phyloP scores from a whole-genome alignment of 2,888 invertebrate species.

The Hermaeophaga mercurialis region DNA sequence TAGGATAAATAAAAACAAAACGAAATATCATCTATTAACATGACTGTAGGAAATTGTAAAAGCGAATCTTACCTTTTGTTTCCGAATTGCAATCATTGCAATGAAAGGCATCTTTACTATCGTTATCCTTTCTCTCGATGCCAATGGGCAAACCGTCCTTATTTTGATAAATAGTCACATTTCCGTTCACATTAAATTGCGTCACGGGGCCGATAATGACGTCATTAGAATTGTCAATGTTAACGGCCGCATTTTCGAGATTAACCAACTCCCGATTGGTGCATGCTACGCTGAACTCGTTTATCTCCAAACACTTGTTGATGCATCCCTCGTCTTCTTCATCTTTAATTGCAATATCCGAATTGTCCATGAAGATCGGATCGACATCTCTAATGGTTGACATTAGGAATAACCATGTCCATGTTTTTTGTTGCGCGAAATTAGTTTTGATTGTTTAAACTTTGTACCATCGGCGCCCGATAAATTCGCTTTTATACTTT shows the following conservation, averaged over 20 bases:
- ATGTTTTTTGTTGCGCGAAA: not conserved
- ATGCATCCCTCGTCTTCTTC: slow-evolving; percentile 6
- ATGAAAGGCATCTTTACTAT: not conserved
- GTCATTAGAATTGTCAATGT: slow-evolving; percentile 59
- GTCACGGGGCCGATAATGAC: slow-evolving; percentile 62
- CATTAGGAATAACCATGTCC: not conserved
- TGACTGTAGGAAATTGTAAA: no score
- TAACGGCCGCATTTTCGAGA: slow-evolving; percentile 50
- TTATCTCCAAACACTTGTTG: slow-evolving; percentile 14
- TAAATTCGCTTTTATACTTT: no score
- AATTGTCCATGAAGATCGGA: not conserved
- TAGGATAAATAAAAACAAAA: no score
- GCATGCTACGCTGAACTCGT: slow-evolving; percentile 10
- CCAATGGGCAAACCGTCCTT: slow-evolving; percentile 28
- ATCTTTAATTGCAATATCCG: not conserved
- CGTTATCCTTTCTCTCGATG: not conserved
- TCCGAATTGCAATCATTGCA: not conserved
- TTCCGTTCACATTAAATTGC: slow-evolving; percentile 58
- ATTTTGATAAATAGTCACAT: slow-evolving; percentile 60
- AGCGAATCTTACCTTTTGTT: not conserved
- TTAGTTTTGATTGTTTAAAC: no score
- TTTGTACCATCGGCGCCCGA: no score
- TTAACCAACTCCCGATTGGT: slow-evolving; percentile 32
- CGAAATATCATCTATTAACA: no score
- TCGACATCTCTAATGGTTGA: not conserved